Conservation (phyloP, 2,888 invertebrate species). For the Ryuthela nishihirai region DNA sequence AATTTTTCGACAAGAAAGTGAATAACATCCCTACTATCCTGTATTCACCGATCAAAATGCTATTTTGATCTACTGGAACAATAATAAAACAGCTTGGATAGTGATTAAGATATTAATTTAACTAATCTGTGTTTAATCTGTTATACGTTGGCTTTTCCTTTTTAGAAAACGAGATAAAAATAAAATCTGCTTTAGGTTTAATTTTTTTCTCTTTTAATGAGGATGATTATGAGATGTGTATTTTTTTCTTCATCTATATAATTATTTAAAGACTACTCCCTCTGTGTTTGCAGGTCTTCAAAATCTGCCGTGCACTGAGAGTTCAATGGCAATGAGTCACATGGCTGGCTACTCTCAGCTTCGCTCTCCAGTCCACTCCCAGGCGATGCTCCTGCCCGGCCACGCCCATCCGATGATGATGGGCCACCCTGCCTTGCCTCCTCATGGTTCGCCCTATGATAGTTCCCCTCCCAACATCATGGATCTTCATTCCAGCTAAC, state of each 20-base stretch:
- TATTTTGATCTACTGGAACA: no score
- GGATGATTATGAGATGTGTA: background rate
- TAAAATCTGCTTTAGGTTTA: no score
- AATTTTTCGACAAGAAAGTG: no score
- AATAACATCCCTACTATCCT: no score
- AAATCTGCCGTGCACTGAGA: conserved; percentile 27
- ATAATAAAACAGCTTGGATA: no score
- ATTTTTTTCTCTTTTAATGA: no score
- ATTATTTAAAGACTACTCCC: background rate
- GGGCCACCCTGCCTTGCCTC: conserved; percentile 50
- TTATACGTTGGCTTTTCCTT: no score
- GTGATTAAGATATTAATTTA: no score
- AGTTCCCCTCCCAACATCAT: conserved; percentile 45
- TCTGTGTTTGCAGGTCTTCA: conserved; percentile 17
- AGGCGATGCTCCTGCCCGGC: conserved; percentile 54
- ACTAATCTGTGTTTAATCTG: no score
- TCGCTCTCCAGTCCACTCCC: conserved; percentile 52
- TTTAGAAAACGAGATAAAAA: no score
- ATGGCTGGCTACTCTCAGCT: conserved; percentile 48
- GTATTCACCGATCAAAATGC: no score
- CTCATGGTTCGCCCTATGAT: conserved; percentile 50
- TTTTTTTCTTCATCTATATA: background rate
- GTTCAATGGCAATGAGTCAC: conserved; percentile 42
- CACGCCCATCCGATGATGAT: conserved; percentile 55
- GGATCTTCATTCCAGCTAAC: conserved; percentile 45